Evolutionary conservation across 1,140 invertebrate genomes (phyloP).

Genomic region (Polypedilum vanderplanki): DNA sequence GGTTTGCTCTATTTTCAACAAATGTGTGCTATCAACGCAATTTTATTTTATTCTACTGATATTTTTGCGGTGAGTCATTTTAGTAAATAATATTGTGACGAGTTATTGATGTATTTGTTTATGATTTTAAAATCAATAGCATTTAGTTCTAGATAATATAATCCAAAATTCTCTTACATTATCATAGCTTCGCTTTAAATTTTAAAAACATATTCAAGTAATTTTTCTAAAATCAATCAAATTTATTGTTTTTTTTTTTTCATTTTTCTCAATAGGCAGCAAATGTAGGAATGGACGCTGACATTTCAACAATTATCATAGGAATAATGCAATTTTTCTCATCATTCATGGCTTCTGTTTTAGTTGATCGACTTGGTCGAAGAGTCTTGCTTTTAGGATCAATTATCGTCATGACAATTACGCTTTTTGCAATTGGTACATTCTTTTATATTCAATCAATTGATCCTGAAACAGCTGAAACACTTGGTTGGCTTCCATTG

Average conservation of each 20-base stretch:
- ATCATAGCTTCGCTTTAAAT: too few relatives aligned
- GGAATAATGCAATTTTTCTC: constrained; percentile 47
- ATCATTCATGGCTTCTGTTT: constrained; percentile 57
- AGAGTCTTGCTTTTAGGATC: constrained; percentile 61
- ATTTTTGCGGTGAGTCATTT: constrained; percentile 15
- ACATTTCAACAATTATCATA: constrained; percentile 64
- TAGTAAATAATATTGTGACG: too few relatives aligned
- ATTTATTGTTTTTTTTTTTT: too few relatives aligned
- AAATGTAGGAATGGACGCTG: constrained; percentile 36
- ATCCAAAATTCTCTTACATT: too few relatives aligned
- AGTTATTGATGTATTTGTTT: too few relatives aligned
- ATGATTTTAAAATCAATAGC: too few relatives aligned
- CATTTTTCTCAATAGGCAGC: neutral
- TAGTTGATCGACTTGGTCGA: constrained; percentile 71
- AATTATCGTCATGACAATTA: constrained; percentile 53
- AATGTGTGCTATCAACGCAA: neutral
- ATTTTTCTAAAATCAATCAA: too few relatives aligned
- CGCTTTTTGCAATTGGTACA: constrained; percentile 52
- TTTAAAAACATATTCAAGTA: too few relatives aligned
- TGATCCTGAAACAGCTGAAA: constrained; percentile 45
- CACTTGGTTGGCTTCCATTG: constrained; percentile 64
- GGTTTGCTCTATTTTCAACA: neutral
- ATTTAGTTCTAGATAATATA: too few relatives aligned
- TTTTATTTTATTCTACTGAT: neutral
- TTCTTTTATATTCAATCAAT: constrained; percentile 54